Percentiles rank a stretch among this genome's conserved stretches.
Conservation (phyloP, 2,888 invertebrate species). For the Hypena proboscidalis region DNA sequence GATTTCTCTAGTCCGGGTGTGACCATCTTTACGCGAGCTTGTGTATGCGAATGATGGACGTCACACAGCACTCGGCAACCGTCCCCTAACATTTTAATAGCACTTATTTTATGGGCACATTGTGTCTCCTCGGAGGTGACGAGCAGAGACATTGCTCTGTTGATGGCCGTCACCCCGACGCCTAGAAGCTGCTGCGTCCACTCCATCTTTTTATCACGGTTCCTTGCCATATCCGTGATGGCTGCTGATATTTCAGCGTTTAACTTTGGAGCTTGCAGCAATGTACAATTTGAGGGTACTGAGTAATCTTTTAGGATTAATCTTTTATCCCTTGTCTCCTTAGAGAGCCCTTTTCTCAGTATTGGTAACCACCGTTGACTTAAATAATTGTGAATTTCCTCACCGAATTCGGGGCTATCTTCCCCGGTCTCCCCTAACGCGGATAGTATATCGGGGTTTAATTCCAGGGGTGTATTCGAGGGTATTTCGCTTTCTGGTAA, state of each 20-base stretch:
- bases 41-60: conserved; percentile 15
- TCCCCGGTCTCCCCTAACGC: conserved; percentile 15
- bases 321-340: conserved; percentile 20
- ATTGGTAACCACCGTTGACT: conserved; percentile 16
- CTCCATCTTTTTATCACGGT: conserved; percentile 17
- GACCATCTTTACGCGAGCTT: no score
- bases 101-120: no score
- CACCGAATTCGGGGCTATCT: conserved; percentile 18
- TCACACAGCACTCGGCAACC: conserved; percentile 26
- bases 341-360: conserved; percentile 14
- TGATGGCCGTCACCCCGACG: conserved; percentile 17
- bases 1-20: conserved; percentile 23
- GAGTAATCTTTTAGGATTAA: conserved; percentile 17
- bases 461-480: no score
- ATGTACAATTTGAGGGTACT: conserved; percentile 22
- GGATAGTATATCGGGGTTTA: conserved; percentile 17
- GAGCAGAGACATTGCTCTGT: conserved; percentile 22
- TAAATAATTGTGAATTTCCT: conserved; percentile 17
- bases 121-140: no score
- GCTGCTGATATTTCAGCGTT: conserved; percentile 27
- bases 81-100: no score
- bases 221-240: conserved; percentile 10
- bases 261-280: conserved; percentile 28
- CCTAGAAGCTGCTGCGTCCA: no score
- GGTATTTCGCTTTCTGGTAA: no score